phyloP scores from a whole-genome alignment of 1,140 invertebrate species.

The Trinorchestia longiramus region DNA sequence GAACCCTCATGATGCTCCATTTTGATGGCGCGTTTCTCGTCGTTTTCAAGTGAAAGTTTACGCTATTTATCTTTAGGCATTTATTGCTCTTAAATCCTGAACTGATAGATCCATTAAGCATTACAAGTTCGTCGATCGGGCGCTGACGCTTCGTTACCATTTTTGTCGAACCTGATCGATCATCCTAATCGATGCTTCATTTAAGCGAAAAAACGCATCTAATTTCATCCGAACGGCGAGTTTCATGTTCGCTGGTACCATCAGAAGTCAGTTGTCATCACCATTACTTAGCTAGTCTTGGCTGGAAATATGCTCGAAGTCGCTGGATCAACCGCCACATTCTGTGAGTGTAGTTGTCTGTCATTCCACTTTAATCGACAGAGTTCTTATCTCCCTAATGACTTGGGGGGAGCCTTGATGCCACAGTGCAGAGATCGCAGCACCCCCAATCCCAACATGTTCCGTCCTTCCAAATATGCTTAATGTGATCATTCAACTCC shows the following conservation, averaged over 20 bases:
- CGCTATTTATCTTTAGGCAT: neutral
- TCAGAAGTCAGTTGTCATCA: neutral
- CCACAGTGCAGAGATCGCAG: neutral
- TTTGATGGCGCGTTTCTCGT: neutral
- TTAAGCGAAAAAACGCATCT: neutral
- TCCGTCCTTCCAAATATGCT: slow-evolving; percentile 40
- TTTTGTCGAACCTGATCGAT: neutral
- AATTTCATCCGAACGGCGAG: neutral
- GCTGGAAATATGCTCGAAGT: neutral
- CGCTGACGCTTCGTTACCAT: neutral
- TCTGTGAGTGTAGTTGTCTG: slow-evolving; percentile 22
- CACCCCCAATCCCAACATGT: slow-evolving; percentile 19
- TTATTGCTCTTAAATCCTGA: neutral
- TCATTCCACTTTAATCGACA: slow-evolving; percentile 52
- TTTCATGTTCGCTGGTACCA: neutral
- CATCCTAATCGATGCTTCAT: slow-evolving; percentile 14
- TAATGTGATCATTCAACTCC: slow-evolving; percentile 22
- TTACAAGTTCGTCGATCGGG: neutral
- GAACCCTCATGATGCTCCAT: neutral
- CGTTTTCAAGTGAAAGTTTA: neutral
- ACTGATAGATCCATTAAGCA: neutral
- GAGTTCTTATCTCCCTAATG: slow-evolving; percentile 50
- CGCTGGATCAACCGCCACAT: neutral
- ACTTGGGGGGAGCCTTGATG: slow-evolving; percentile 44
- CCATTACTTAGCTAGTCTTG: neutral